Evolutionary conservation across 1,140 invertebrate species (phyloP).

Genomic region (Eriosoma lanigerum): DNA sequence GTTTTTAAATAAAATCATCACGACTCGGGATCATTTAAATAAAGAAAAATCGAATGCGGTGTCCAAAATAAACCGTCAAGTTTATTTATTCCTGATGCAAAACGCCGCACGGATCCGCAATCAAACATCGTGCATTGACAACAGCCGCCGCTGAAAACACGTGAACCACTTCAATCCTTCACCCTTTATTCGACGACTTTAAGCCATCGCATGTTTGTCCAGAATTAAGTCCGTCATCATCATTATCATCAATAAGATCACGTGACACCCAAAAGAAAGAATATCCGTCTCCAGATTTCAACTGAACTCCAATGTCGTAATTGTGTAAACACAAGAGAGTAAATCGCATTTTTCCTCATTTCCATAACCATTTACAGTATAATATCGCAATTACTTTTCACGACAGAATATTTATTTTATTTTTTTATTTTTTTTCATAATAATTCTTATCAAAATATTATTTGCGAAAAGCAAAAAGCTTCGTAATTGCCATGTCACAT

Average conservation of each 20-base stretch:
- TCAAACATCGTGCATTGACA: neutral
- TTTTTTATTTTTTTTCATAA: too few relatives aligned
- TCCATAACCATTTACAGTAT: neutral
- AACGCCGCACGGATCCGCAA: neutral
- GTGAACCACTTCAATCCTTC: neutral
- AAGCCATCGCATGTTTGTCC: neutral
- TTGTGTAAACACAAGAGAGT: neutral
- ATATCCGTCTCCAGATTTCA: neutral
- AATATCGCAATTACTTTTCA: neutral
- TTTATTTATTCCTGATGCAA: neutral
- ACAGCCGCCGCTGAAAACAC: neutral
- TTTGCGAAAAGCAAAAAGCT: too few relatives aligned
- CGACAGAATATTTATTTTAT: neutral
- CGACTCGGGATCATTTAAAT: neutral
- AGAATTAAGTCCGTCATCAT: neutral
- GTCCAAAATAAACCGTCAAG: neutral
- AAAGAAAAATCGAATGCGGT: slow-evolving; percentile 2
- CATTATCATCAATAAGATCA: neutral
- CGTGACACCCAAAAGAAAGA: neutral
- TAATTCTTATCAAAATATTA: neutral
- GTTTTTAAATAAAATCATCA: neutral
- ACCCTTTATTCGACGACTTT: neutral
- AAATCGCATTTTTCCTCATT: neutral
- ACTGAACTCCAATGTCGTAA: neutral
- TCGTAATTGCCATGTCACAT: too few relatives aligned